A percentile compares a stretch with the other conserved stretches of the same genome.
Conservation (phyloP, 2,113 vertebrate species). For the Stegostoma tigrinum region DNA sequence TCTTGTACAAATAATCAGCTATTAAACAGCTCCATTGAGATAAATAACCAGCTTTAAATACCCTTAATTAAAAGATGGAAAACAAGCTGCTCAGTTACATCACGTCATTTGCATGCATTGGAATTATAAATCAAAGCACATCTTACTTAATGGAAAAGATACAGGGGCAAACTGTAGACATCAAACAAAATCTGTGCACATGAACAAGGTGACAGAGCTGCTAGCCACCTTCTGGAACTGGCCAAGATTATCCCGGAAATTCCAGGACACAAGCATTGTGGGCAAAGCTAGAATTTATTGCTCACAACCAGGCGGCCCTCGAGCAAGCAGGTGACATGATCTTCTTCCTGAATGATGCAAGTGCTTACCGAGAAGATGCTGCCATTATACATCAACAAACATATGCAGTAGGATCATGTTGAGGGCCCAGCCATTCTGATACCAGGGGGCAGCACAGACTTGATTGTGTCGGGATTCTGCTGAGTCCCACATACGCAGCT, state of each 20-base stretch:
- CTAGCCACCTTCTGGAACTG: neutral
- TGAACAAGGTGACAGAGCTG: neutral
- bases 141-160: neutral
- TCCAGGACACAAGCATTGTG: too few species aligned
- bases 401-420: too few species aligned
- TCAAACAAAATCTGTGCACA: neutral
- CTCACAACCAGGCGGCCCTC: neutral
- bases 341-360: too few species aligned
- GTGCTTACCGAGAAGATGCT: too few species aligned
- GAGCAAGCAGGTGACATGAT: neutral
- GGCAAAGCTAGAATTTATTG: neutral
- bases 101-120: neutral
- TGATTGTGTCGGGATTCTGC: too few species aligned
- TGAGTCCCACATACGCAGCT: too few species aligned
- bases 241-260: neutral
- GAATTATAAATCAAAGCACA: neutral
- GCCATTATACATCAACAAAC: too few species aligned
- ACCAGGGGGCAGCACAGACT: too few species aligned
- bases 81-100: neutral
- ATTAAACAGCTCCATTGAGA: neutral
- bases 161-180: neutral
- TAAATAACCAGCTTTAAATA: neutral
- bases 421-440: too few species aligned
- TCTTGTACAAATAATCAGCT: neutral
- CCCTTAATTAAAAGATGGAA: neutral